Evolutionary conservation across 2,113 vertebrate species (phyloP), one percentile per base, ranked within the genome.

Genomic region (Toxostoma redivivum): DNA sequence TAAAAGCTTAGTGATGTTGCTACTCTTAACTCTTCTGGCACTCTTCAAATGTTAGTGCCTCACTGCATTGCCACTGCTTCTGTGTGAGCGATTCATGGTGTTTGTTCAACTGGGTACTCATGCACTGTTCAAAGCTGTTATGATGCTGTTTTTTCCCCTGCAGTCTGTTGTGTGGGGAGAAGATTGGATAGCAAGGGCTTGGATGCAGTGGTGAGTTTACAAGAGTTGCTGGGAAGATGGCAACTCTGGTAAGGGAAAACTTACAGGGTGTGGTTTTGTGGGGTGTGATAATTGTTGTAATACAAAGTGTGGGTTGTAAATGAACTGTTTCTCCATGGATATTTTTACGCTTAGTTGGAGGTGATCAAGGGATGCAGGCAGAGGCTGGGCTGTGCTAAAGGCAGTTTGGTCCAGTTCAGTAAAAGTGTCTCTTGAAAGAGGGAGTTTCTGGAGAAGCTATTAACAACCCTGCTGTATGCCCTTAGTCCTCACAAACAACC

Each of bases 291-390:
- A 81, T 88, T 93, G 56, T 65, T 92, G 62, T 82, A 77, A 80
- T 73, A 60, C 31, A 58, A 88, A 88, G 62, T 70, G 88, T 92
- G 88, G 94, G 67, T 66, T 94, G 92, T 42, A 92, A 90, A 88
- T 93, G 66, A 77, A 83, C 69, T 83, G 79, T 58, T 92, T 96
- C 64, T 93, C 67, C 45, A 7, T 66, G 74, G 90, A 65, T 92
- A 92, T 86, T 94, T 97, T 93, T 90, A 38, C 88, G 82, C 62
- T 88, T 86, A 90, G 71, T 86, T 88, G 92, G 71, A 94, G 71
- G 33, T 88, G 88, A 93, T 88, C 79, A 92, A 86, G 86, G 76
- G 76, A 28, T 92, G 48, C 35, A 58, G 76, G 71, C 76, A 35
- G 85, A 90, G 62, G 71, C 86, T 81, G 82, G 71, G 45, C 74